These are phyloP conservation scores for Zoanthus sansibaricus DNA, from an alignment of 92 coral and sea anemone genomes.

Conservation along the genomic window DNA sequence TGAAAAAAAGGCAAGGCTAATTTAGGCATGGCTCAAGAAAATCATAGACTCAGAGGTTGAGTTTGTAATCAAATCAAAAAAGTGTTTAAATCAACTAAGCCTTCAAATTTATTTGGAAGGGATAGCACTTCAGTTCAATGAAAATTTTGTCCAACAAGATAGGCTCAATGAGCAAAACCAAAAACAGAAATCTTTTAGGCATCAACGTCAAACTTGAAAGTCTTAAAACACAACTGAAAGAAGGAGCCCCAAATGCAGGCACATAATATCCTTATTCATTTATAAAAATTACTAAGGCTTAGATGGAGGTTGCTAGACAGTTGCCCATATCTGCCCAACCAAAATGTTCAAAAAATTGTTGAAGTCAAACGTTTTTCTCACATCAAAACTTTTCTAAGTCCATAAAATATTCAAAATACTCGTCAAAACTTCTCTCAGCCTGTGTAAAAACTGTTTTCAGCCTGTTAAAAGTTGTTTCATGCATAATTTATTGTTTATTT, in stretches of 20 bases:
- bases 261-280: constrained; percentile 8
- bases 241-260: constrained; percentile 7
- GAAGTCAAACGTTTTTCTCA: constrained; percentile 1
- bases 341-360: neutral
- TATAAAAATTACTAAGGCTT: constrained; percentile 5
- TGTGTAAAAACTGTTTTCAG: constrained; percentile 2
- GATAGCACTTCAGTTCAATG: constrained; percentile 4
- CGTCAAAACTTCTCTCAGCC: constrained; percentile 4
- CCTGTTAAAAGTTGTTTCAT: constrained; percentile 9
- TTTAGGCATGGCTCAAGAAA: constrained; percentile 8
- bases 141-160: constrained; percentile 4
- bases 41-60: neutral
- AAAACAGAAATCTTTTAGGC: constrained; percentile 9
- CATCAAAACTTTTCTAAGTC: constrained; percentile 1
- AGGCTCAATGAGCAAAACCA: neutral
- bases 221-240: constrained; percentile 3
- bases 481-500: constrained; percentile 1
- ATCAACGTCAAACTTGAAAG: constrained; percentile 1
- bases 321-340: constrained; percentile 8
- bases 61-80: neutral
- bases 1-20: constrained; percentile 10
- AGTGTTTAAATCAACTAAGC: constrained; percentile 9
- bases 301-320: neutral
- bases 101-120: constrained; percentile 3
- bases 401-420: neutral